These are phyloP conservation scores for Genyomyrus donnyi DNA, from an alignment of 2,113 vertebrate species.

Conservation along the genomic window DNA sequence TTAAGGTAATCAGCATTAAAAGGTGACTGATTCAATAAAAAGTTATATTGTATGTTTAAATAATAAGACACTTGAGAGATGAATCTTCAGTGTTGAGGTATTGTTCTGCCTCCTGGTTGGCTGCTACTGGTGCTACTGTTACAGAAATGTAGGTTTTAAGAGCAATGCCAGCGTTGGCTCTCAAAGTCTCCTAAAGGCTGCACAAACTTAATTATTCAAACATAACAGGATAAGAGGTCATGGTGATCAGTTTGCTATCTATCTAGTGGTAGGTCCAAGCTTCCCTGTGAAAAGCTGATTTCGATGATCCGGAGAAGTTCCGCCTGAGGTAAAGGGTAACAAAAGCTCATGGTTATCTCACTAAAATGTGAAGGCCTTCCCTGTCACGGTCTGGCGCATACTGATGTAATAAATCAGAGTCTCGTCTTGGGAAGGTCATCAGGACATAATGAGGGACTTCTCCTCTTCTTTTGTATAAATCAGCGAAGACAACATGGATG, in stretches of 20 bases:
- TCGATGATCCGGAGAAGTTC: background rate
- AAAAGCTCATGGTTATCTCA: background rate
- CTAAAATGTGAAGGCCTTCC: background rate
- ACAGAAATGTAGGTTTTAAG: background rate
- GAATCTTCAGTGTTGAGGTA: background rate
- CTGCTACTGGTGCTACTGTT: background rate
- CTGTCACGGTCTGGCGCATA: background rate
- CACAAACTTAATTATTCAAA: background rate
- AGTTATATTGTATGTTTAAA: background rate
- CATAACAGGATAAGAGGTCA: background rate
- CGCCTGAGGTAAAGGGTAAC: background rate
- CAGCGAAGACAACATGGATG: constrained; percentile 60
- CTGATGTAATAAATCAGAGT: background rate
- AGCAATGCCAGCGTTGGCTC: background rate
- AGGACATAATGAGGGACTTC: constrained; percentile 55
- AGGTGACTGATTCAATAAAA: background rate
- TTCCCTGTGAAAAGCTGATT: background rate
- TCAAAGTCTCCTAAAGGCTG: background rate
- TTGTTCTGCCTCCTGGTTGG: background rate
- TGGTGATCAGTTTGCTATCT: background rate
- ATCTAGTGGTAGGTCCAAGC: background rate
- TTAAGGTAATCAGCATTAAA: background rate
- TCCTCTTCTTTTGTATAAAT: constrained; percentile 48
- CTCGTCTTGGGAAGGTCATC: constrained; percentile 24
- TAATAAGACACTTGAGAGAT: background rate